Evolutionary conservation across 2,113 vertebrate species (phyloP).

Genomic region (Anthoscopus minutus): DNA sequence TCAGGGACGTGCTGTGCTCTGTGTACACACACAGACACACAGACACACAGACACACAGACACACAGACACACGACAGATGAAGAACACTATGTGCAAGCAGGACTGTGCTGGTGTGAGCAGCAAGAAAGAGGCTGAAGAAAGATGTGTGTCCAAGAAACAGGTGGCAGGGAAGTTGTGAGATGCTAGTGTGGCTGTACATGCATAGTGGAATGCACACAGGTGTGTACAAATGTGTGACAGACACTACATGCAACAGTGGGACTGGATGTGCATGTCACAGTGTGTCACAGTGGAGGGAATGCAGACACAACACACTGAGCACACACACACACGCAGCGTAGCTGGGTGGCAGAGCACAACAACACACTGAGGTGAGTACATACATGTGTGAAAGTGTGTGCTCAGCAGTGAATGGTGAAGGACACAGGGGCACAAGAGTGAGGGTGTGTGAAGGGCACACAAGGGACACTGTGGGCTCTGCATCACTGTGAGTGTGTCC

Average conservation of each 20-base stretch:
- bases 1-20: neutral
- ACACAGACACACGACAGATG: neutral
- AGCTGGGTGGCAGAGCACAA: neutral
- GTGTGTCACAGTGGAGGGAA: neutral
- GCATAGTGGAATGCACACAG: accelerated
- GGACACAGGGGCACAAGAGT: neutral
- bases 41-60: neutral
- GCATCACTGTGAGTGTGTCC: neutral
- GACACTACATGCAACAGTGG: accelerated
- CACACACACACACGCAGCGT: neutral
- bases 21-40: neutral
- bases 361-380: accelerated
- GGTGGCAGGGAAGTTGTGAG: neutral
- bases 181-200: accelerated
- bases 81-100: neutral
- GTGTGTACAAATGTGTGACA: neutral
- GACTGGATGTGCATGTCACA: neutral
- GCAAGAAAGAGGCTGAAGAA: neutral
- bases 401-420: neutral
- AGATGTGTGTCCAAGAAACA: neutral
- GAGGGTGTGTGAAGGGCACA: neutral
- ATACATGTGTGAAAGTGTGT: accelerated
- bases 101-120: neutral
- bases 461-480: neutral
- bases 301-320: neutral